phyloP scores from a whole-genome alignment of 2,888 invertebrate species.

The Epistrophe eligans region DNA sequence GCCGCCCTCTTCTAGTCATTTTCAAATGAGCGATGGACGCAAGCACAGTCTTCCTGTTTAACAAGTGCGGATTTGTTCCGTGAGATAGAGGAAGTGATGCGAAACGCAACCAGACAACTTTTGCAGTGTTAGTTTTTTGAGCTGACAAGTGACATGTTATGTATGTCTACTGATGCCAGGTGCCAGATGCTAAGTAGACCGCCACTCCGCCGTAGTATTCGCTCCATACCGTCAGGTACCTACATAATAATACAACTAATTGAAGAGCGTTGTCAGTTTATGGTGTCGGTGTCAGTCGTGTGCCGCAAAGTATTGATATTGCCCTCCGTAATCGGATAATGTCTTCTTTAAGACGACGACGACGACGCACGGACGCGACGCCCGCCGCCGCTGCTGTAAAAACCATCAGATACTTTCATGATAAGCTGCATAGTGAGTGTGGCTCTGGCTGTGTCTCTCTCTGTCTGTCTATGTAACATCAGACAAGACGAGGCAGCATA shows the following conservation, averaged over 20 bases:
- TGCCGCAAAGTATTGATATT: conserved; percentile 47
- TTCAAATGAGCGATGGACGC: conserved; percentile 67
- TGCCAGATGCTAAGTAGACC: conserved; percentile 52
- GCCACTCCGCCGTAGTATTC: background rate
- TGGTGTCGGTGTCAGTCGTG: conserved; percentile 13
- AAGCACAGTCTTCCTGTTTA: conserved; percentile 63
- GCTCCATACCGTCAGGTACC: conserved; percentile 8
- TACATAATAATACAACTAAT: conserved; percentile 39
- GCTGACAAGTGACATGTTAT: conserved; percentile 61
- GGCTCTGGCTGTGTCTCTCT: background rate
- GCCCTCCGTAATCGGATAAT: conserved; percentile 63
- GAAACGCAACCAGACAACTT: conserved; percentile 62
- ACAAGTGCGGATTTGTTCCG: conserved; percentile 70
- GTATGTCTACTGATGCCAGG: background rate
- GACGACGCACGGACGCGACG: background rate
- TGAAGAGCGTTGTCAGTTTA: conserved; percentile 39
- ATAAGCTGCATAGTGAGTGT: conserved; percentile 33
- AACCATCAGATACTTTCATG: background rate
- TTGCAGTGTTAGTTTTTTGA: conserved; percentile 47
- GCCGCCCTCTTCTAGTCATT: conserved; percentile 18
- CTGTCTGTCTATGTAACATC: background rate
- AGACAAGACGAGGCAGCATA: conserved; percentile 9
- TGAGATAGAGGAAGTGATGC: conserved; percentile 72
- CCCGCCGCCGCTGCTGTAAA: background rate
- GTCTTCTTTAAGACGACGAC: conserved; percentile 17